Base-by-base conservation (phyloP, 2,888 invertebrate species). In the Diarsia mendica region DNA sequence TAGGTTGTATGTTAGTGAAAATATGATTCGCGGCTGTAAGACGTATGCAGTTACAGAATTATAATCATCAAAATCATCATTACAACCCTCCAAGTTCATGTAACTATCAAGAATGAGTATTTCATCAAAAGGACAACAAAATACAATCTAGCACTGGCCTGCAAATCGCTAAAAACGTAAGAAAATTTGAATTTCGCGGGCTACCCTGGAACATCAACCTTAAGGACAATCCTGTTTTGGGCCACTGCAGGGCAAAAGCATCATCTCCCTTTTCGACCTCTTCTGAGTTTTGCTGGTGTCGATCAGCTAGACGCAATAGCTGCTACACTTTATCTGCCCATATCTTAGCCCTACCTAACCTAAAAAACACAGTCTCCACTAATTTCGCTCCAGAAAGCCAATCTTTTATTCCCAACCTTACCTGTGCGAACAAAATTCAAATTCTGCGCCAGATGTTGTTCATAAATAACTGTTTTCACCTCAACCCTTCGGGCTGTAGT, bases 401-500 rank as follows among this genome's bases (percentile, higher is more conserved):
- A 85, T 84, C 67, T 75, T 77, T 83, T 77, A 66, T 70, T 77
- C 60, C 85, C 82, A 79, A 84, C 86, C 83, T 88, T 88, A 89
- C 91, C 89, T 88, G 87, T 73, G 80, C 83, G 82, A 79, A 88
- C 88, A 84, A 90, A 90, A 90, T 90, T 89, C 88, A 88, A 89
- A 90, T 91, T 89, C 78, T 48, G 69, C 84, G 83, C 88, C 93
- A 93, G 93, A 91, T 93, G 94, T 90, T 90, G 91, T 87, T 89
- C 87, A 92, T 94, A 93, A 94, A 94, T 93, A 94, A 93, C 88
- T 83, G 84, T 93, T 93, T 89, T 90, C 94, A 95, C 94, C 93
- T 94, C 92, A 95, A 95, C 95, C 95, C 95, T 95, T 94, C 92
- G 89, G 85, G 89, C 89, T 91, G 94, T 94, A 95, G 94, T 95